Evolutionary conservation across 2,888 invertebrate genomes (phyloP), one percentile per base, ranked within the genome.

Genomic region (Drosophila hawaiiensis): DNA sequence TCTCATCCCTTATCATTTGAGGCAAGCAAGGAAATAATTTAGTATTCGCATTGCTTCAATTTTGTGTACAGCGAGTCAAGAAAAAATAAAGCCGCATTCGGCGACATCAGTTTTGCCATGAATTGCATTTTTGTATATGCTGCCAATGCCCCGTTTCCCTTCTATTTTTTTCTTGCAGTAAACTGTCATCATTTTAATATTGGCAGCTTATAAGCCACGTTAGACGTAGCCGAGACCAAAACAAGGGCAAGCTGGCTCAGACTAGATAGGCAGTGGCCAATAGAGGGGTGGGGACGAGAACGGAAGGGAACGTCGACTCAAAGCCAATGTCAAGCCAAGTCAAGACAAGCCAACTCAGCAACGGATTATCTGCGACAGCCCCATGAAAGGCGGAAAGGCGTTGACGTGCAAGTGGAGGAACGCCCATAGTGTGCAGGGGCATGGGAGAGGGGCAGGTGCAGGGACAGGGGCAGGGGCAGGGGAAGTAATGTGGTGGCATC

Each of bases 291-390:
- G 28, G 47, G 43, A 31, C n/a, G 16, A 43, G 50, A 39, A 61
- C 35, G 12, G 25, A 60, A 60, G 16, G 54, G 69, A 64, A 60
- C 68, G 71, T 49, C 79, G 84, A 84, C 68, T 83, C 73, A 90
- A 90, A 86, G 89, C 90, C 90, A 89, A 87, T 90, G 90, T 90
- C 90, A 87, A 78, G 87, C 89, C 84, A 86, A 89, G 87, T 89
- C 87, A 90, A 90, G 87, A 90, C 86, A 90, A 90, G 87, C 87
- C 78, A 87, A 90, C 90, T 87, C 89, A 90, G 90, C 90, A 90
- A 58, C 78, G 87, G 87, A 87, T 87, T 87, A 87, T 90, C 87
- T 84, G 80, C 82, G 87, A 90, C 89, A 87, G 89, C 76, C 71
- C 78, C 80, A 80, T 77, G 84, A 78, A 56, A 39, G 56, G 39